Evolutionary conservation across 2,113 vertebrate genomes (phyloP).

Genomic region (Condylura cristata): DNA sequence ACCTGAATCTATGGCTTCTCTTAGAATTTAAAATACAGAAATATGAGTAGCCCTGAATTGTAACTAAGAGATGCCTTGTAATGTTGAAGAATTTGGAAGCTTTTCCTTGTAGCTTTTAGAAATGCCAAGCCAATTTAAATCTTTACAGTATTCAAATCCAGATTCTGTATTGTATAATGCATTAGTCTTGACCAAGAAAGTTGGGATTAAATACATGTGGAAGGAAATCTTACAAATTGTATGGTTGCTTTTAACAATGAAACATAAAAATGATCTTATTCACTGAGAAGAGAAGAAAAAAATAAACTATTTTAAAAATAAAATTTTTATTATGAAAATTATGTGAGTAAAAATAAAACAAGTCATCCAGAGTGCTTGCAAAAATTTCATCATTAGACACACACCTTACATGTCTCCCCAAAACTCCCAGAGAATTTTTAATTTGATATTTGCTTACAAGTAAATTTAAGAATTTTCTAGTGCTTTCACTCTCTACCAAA

Average conservation of each 20-base stretch:
- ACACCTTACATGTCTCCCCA: background rate
- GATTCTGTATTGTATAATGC: background rate
- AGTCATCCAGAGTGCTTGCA: background rate
- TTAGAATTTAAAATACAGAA: slow-evolving; percentile 39
- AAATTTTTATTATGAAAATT: slow-evolving; percentile 14
- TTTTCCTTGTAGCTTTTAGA: background rate
- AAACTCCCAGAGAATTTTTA: slow-evolving; percentile 15
- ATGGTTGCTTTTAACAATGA: background rate
- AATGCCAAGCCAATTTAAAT: background rate
- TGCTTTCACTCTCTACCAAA: background rate
- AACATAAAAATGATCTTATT: background rate
- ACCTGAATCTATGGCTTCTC: background rate
- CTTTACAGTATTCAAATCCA: background rate
- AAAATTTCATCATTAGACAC: background rate
- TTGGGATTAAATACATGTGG: background rate
- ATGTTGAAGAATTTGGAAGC: background rate
- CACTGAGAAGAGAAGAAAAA: background rate
- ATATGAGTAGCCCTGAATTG: background rate
- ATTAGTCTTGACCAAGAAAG: background rate
- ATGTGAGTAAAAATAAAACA: background rate
- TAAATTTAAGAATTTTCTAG: background rate
- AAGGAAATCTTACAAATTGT: background rate
- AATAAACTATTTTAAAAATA: background rate
- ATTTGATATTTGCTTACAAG: slow-evolving; percentile 41
- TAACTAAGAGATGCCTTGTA: background rate